Percentiles rank a stretch among this genome's conserved stretches.
Conservation (phyloP, 2,113 vertebrate genomes). For the Callipepla californica region DNA sequence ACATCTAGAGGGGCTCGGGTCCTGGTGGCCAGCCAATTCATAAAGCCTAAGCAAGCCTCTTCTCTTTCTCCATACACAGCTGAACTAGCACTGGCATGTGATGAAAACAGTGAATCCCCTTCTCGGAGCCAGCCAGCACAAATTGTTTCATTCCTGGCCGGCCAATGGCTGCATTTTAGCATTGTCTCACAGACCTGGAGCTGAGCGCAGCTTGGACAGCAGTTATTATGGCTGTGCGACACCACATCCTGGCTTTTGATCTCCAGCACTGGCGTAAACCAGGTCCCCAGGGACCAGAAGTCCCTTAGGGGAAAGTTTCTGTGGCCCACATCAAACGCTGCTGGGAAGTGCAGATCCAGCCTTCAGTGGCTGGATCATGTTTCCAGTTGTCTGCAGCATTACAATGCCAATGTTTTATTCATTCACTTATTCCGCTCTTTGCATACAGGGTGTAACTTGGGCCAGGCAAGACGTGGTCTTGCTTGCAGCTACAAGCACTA, state of each 20-base stretch:
- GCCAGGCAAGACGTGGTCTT: not conserved
- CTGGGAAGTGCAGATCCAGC: constrained; percentile 29
- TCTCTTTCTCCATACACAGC: not conserved
- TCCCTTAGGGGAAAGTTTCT: constrained; percentile 11
- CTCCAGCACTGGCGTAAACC: constrained; percentile 44
- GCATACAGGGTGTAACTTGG: not conserved
- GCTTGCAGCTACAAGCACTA: not conserved
- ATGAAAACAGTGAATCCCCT: constrained; percentile 16
- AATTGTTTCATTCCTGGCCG: constrained; percentile 9
- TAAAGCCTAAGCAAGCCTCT: constrained; percentile 28
- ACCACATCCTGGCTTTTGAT: constrained; percentile 67
- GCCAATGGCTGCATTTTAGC: constrained; percentile 24
- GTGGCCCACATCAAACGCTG: constrained; percentile 57
- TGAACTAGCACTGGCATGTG: constrained; percentile 5
- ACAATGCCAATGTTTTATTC: constrained; percentile 53
- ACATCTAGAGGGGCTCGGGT: not conserved
- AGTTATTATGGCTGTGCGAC: not conserved
- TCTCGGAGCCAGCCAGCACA: constrained; percentile 29
- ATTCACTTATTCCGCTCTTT: constrained; percentile 46
- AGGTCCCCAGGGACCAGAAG: constrained; percentile 11
- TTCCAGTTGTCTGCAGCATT: constrained; percentile 49
- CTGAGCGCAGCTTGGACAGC: constrained; percentile 1
- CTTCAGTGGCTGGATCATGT: constrained; percentile 56
- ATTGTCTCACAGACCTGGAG: constrained; percentile 51
- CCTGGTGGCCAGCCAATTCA: not conserved